Base-by-base conservation (phyloP, 2,113 vertebrate genomes). In the Plectropomus leopardus region DNA sequence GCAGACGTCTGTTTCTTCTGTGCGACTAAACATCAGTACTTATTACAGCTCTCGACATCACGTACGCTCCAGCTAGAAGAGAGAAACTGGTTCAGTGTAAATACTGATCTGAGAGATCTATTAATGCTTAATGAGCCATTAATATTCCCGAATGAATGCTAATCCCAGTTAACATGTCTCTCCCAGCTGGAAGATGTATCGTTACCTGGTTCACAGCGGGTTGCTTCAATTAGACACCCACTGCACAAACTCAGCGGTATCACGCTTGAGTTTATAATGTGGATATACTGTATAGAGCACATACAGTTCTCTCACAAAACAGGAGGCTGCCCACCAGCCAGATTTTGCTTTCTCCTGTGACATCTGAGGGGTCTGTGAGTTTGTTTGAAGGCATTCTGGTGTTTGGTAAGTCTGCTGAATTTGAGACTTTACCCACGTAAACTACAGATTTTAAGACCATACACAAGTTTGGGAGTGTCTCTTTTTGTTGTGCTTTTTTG, bases 71-170 rank as follows among this genome's bases (percentile, higher is more conserved):
- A 47, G 21, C 58, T 44, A 44, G 66, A 71, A 19, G 40, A 7
- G 24, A 65, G 21, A 21, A 73, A 48, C 21, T 24, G 4, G 53
- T 61, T 53, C 47, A 70, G 60, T 53, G 48, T 79, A 85, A 88
- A 90, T 82, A 61, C 88, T 76, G 82, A 86, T 86, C 79, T 68
- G 42, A 87, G 65, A 70, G 76, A 80, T 70, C 60, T 70, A 85
- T 83, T 83, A 86, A 81, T 77, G 71, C 55, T 55, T 89, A 88
- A 90, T 89, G 75, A 91, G 51, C 44, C 34, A 58, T 76, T 83
- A 85, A 85, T 88, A 80, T 84, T 80, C 78, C 66, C 26, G 5
- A 88, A 78, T 70, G 80, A 76, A 63, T 32, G 13, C 61, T 89
- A 82, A 67, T 86, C 77, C 83, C 73, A 75, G 84, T 85, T 85